Conservation (phyloP, 2,888 invertebrate genomes). For the Lasioglossum leucozonium region DNA sequence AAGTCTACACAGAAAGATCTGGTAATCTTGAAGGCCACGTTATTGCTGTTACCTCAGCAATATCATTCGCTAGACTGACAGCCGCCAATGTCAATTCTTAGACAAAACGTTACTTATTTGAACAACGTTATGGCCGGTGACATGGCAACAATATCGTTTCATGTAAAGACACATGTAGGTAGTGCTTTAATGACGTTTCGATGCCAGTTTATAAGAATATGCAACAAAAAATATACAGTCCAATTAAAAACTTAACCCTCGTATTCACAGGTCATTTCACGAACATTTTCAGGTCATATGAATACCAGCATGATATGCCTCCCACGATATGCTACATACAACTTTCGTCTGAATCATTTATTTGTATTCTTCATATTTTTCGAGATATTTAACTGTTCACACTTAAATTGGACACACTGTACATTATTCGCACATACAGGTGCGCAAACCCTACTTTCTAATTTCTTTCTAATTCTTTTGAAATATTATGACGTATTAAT, state of each 20-base stretch:
- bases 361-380: too few relatives aligned
- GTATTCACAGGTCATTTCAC: not conserved
- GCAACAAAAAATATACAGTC: not conserved
- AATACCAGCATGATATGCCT: not conserved
- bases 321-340: not conserved
- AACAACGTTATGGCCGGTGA: not conserved
- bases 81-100: too few relatives aligned
- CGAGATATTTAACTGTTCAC: too few relatives aligned
- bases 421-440: too few relatives aligned
- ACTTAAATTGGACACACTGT: too few relatives aligned
- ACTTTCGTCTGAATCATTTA: not conserved
- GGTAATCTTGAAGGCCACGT: not conserved
- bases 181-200: not conserved
- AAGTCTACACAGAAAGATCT: not conserved
- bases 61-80: too few relatives aligned
- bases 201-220: not conserved
- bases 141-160: not conserved
- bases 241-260: not conserved
- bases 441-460: too few relatives aligned
- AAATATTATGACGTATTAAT: not conserved
- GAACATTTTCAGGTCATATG: not conserved
- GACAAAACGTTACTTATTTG: too few relatives aligned
- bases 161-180: not conserved
- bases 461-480: too few relatives aligned
- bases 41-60: too few relatives aligned